phyloP scores from a whole-genome alignment of 2,888 invertebrate genomes.

The Gibbula magus region DNA sequence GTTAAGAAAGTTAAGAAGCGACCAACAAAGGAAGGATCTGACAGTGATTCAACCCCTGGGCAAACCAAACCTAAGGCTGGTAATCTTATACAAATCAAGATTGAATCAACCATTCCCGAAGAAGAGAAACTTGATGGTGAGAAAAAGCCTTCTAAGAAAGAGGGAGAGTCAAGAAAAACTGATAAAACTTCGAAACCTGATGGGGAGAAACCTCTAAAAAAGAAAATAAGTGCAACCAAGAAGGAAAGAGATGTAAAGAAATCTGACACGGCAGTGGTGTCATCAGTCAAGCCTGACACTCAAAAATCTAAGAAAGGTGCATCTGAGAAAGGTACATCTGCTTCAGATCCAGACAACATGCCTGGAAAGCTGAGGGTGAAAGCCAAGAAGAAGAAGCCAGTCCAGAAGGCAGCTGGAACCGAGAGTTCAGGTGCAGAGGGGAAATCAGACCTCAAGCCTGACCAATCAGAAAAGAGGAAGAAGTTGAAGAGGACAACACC shows the following conservation, averaged over 20 bases:
- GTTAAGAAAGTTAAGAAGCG: constrained; percentile 22
- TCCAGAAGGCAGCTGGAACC: not conserved
- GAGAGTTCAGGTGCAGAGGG: constrained; percentile 15
- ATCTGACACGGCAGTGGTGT: not conserved
- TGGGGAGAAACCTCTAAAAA: not conserved
- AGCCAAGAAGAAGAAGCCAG: constrained; percentile 1
- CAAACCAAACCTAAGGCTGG: not conserved
- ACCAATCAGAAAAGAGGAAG: constrained; percentile 20
- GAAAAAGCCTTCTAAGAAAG: not conserved
- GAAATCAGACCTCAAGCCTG: constrained; percentile 24
- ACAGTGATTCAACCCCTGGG: not conserved
- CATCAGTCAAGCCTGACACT: not conserved
- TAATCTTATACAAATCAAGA: not conserved
- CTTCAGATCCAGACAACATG: constrained; percentile 30
- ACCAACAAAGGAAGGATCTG: not conserved
- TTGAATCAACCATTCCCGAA: not conserved
- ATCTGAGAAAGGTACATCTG: not conserved
- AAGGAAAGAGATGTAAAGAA: not conserved
- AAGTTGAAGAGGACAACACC: constrained; percentile 22
- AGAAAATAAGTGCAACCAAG: not conserved
- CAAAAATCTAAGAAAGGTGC: constrained; percentile 5
- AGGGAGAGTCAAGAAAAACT: not conserved
- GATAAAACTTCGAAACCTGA: not conserved
- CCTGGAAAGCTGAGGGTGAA: constrained; percentile 23
- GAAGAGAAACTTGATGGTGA: not conserved